Percentiles rank a stretch among this genome's conserved stretches.
Conservation (phyloP, 1,140 invertebrate species). For the Drosophila trapezifrons region DNA sequence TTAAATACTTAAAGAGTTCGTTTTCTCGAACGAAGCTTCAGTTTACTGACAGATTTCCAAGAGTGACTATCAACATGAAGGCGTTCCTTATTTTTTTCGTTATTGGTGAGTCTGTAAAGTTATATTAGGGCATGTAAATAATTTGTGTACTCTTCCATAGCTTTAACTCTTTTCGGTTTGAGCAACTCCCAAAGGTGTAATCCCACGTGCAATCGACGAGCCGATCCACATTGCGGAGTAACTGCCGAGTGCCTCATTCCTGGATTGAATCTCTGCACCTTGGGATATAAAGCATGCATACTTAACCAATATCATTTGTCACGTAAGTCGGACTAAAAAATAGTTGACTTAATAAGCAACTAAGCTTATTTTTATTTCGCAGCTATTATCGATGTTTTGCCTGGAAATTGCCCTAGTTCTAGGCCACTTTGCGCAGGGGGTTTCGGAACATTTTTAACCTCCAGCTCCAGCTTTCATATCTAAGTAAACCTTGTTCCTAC, state of each 20-base stretch:
- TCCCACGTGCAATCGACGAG: neutral
- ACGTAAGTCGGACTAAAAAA: neutral
- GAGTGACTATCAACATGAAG: neutral
- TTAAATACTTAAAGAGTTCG: neutral
- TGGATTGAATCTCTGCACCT: neutral
- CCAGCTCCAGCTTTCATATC: neutral
- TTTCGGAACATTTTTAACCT: no score
- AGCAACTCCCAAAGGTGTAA: neutral
- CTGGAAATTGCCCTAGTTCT: neutral
- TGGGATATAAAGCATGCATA: neutral
- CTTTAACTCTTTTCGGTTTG: neutral
- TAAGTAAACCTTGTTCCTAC: no score
- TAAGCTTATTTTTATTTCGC: no score
- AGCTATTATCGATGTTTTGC: conserved; percentile 1
- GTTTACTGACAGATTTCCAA: neutral
- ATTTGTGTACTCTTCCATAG: neutral
- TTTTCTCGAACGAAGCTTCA: neutral
- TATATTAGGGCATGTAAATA: neutral
- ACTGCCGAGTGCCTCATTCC: neutral
- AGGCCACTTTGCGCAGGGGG: neutral
- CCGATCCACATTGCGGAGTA: neutral
- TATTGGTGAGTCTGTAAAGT: neutral
- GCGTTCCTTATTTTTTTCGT: neutral
- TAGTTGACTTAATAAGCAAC: no score
- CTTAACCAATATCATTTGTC: neutral